phyloP scores from a whole-genome alignment of 2,797 vertebrate species.

The Xenops minutus region DNA sequence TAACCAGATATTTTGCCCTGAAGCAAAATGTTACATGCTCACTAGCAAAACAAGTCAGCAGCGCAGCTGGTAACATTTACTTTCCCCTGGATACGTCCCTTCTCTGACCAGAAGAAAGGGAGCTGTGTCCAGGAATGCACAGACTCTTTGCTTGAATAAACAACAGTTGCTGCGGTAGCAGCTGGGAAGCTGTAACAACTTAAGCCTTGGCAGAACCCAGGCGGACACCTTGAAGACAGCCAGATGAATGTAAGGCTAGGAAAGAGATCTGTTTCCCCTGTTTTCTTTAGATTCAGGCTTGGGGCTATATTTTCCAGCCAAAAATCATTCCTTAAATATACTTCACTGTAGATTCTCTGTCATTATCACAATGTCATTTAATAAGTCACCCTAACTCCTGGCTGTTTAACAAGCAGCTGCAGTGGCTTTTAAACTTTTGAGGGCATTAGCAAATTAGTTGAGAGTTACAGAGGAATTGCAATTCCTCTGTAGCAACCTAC shows the following conservation, averaged over 20 bases:
- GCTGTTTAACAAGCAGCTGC: background rate
- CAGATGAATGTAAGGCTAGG: constrained; percentile 9
- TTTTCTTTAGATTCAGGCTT: background rate
- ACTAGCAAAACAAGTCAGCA: background rate
- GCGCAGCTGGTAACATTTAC: background rate
- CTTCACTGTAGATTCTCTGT: constrained; percentile 4
- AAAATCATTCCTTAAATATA: background rate
- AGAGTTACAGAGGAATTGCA: background rate
- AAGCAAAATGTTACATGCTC: background rate
- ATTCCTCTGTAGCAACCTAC: background rate
- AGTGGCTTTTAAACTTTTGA: constrained; percentile 18
- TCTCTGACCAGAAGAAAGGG: constrained; percentile 18
- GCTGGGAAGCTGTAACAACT: constrained; percentile 22
- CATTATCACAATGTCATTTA: background rate
- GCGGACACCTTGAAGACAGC: background rate
- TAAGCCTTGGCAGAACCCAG: constrained; percentile 30
- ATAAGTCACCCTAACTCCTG: background rate
- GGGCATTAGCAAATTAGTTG: background rate
- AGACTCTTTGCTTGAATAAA: constrained; percentile 19
- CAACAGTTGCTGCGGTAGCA: background rate
- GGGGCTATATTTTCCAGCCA: constrained; percentile 11
- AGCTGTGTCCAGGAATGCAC: background rate
- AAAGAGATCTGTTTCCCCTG: background rate
- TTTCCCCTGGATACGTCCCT: background rate
- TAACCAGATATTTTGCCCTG: background rate